Base-by-base conservation (phyloP, 2,797 vertebrate genomes). In the Pachyuromys duprasi region DNA sequence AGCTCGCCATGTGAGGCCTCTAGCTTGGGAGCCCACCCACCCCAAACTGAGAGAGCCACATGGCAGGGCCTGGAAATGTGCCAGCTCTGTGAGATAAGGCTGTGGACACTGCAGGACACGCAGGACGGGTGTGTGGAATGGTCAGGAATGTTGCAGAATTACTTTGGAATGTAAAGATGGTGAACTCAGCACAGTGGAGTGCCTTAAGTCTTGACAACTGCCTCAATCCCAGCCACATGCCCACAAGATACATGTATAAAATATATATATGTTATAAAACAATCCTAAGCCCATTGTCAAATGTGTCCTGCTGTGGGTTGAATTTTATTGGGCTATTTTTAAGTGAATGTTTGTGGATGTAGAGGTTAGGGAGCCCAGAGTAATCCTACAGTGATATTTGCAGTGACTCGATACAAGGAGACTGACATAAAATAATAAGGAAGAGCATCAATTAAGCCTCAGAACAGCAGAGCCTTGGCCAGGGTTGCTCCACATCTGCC, bases 181-280 rank as follows among this genome's bases (percentile, higher is more conserved):
- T 11, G 24, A 60, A n/a, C 9, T 42, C 31, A 3, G 55, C 20
- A 2, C 0, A 22, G 14, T 12, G 26, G 14, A 33, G 7, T 13
- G 2, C 0, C 4, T 6, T 2, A 81, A 33, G 18, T 57, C 53
- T 65, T n/a, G 8, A 69, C 72, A 33, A 57, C 49, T 1, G 0
- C n/a, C 31, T 49, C 36, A 0, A 5, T 2, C 20, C 60, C 18
- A 20, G 11, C 1, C 74, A 0, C 2, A 0, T 45, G 31, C 15
- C 18, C 31, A 8, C 28, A 1, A 33, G 2, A 22, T 45, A 39
- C 31, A 45, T 31, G 39, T 8, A 39, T 9, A 39, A 3, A 39
- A 8, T 8, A 39, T 8, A 22, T 69, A 3, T n/a, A 33, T 70
- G 4, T 75, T 20, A 63, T 53, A 76, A 90, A 60, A 75, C 49